Conservation (phyloP, 2,797 vertebrate species). For the Buphagus erythrorhynchus region DNA sequence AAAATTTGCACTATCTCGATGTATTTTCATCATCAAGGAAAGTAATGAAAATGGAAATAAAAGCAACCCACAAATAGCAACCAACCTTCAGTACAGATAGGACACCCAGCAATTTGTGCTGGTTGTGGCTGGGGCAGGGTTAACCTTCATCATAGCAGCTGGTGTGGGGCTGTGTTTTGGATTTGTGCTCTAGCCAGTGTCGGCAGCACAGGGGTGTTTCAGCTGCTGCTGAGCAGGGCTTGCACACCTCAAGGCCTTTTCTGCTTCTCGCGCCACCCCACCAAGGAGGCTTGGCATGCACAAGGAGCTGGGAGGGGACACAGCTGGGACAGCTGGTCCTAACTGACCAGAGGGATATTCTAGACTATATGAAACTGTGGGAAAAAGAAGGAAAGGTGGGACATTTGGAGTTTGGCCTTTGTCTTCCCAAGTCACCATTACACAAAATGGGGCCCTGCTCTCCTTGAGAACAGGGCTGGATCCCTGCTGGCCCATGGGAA, state of each 20-base stretch:
- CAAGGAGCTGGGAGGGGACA: background rate
- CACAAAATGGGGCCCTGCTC: rapidly evolving
- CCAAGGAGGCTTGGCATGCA: rapidly evolving
- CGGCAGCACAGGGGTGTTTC: background rate
- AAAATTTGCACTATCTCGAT: background rate
- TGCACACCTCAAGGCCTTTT: background rate
- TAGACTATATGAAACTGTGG: background rate
- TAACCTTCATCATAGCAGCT: background rate
- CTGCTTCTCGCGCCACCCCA: background rate
- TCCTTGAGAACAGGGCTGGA: background rate
- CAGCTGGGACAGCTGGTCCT: background rate
- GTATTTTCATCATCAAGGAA: background rate
- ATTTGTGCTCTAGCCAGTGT: background rate
- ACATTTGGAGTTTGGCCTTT: background rate
- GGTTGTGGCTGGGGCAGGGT: background rate
- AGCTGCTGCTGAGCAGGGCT: background rate
- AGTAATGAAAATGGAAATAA: background rate
- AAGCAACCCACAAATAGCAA: rapidly evolving
- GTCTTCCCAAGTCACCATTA: background rate
- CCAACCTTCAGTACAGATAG: background rate
- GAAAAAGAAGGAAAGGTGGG: background rate
- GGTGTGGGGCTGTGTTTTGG: background rate
- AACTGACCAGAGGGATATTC: background rate
- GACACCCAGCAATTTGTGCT: background rate
- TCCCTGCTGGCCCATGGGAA: rapidly evolving